Evolutionary conservation across 2,797 vertebrate species (phyloP).

Genomic region (Epinephelus awoara): DNA sequence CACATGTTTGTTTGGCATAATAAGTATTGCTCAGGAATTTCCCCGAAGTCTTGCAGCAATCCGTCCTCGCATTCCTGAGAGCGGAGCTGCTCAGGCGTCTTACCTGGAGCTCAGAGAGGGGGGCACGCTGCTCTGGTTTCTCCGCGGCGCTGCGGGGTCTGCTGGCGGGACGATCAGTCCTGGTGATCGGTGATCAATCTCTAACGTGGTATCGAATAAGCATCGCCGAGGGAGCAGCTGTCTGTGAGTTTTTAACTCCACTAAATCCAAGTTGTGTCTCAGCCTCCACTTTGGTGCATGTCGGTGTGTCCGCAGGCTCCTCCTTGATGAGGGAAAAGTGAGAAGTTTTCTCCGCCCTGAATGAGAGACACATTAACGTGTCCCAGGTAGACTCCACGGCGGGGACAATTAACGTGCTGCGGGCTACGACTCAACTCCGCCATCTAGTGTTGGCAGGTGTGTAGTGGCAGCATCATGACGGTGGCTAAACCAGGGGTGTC

Average conservation of each 20-base stretch:
- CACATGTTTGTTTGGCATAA: constrained; percentile 66
- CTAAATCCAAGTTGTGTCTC: constrained; percentile 39
- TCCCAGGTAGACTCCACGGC: constrained; percentile 72
- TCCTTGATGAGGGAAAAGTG: constrained; percentile 70
- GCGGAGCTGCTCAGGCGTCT: constrained; percentile 62
- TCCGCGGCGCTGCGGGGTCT: constrained; percentile 46
- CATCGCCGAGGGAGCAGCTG: constrained; percentile 67
- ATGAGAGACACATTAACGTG: constrained; percentile 66
- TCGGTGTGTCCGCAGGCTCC: constrained; percentile 78
- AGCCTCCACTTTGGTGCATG: constrained; percentile 69
- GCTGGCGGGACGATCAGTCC: constrained; percentile 53
- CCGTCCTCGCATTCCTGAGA: constrained; percentile 82
- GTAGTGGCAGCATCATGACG: not conserved
- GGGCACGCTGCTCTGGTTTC: constrained; percentile 40
- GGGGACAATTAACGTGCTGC: constrained; percentile 23
- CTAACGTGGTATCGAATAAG: constrained; percentile 41
- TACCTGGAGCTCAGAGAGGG: constrained; percentile 79
- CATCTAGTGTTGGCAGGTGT: constrained; percentile 66
- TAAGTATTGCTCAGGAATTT: constrained; percentile 80
- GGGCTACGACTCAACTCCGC: constrained; percentile 58
- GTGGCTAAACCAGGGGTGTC: too few relatives aligned
- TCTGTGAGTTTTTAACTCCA: constrained; percentile 41
- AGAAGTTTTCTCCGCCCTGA: constrained; percentile 81
- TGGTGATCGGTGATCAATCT: constrained; percentile 65
- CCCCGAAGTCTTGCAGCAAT: constrained; percentile 79